phyloP scores from a whole-genome alignment of 2,113 vertebrate genomes.

The Phrynosoma blainvillii region DNA sequence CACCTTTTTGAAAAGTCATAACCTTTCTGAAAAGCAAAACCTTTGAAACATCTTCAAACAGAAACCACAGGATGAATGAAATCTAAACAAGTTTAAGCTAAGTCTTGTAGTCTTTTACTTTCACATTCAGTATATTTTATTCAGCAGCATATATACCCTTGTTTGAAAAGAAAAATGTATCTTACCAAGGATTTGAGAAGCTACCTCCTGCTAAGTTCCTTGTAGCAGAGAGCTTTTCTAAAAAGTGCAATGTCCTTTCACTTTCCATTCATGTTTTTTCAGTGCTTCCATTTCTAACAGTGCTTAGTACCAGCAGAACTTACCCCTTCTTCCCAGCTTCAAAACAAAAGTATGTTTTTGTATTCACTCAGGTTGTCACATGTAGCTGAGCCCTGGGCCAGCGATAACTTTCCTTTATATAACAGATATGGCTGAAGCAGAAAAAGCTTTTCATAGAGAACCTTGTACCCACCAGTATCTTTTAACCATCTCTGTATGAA shows the following conservation, averaged over 20 bases:
- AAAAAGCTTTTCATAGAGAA: background rate
- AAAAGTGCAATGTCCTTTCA: background rate
- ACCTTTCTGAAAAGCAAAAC: rapidly evolving
- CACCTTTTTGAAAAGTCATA: background rate
- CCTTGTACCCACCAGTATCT: background rate
- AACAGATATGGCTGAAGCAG: background rate
- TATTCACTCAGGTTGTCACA: background rate
- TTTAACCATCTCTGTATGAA: background rate
- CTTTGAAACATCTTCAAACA: background rate
- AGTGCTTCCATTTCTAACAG: background rate
- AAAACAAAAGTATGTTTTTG: background rate
- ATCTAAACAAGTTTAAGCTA: rapidly evolving
- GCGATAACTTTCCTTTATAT: conserved; percentile 1
- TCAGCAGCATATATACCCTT: rapidly evolving
- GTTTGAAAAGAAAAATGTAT: background rate
- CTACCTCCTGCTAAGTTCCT: background rate
- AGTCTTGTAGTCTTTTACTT: background rate
- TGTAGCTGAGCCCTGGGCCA: background rate
- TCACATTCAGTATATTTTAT: background rate
- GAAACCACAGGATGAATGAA: background rate
- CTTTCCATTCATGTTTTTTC: background rate
- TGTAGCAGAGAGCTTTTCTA: conserved; percentile 25
- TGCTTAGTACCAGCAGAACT: background rate
- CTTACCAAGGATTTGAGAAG: background rate
- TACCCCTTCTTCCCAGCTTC: background rate